These are phyloP conservation scores for Psettodes erumei DNA, from an alignment of 2,113 vertebrate species.

Conservation along the genomic window DNA sequence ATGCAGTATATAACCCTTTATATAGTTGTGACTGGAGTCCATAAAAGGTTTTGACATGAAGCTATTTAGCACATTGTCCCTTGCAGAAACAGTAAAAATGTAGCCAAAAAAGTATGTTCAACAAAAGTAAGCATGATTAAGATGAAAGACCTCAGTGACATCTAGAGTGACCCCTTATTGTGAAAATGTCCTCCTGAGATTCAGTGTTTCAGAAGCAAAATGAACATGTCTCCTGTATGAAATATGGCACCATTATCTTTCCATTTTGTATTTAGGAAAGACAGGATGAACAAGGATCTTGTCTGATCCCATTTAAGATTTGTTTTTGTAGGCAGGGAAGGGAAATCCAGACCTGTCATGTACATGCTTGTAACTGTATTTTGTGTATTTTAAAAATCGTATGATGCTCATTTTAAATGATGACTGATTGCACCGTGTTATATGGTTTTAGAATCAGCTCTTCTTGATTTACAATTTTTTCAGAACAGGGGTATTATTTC, in stretches of 20 bases:
- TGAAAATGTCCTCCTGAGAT: neutral
- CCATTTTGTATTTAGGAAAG: neutral
- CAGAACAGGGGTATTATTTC: conserved; percentile 58
- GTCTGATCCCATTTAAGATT: neutral
- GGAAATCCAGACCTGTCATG: conserved; percentile 13
- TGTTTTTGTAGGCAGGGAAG: neutral
- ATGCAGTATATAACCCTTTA: neutral
- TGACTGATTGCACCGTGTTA: conserved; percentile 32
- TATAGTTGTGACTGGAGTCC: neutral
- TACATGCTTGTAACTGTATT: conserved; percentile 39
- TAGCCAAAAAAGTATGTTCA: neutral
- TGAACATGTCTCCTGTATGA: neutral
- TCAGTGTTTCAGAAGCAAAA: conserved; percentile 1
- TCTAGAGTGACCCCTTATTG: neutral
- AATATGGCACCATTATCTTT: neutral
- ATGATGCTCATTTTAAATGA: conserved; percentile 19
- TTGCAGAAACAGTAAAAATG: neutral
- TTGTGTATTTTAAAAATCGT: neutral
- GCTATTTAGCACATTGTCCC: neutral
- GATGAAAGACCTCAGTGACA: conserved; percentile 1
- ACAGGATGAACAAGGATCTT: neutral
- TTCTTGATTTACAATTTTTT: conserved; percentile 36
- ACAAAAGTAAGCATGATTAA: neutral
- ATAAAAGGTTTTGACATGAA: neutral
- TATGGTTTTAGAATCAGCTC: conserved; percentile 39